These are phyloP conservation scores for Julus scanicus DNA, from an alignment of 2,888 invertebrate genomes.

Conservation along the genomic window DNA sequence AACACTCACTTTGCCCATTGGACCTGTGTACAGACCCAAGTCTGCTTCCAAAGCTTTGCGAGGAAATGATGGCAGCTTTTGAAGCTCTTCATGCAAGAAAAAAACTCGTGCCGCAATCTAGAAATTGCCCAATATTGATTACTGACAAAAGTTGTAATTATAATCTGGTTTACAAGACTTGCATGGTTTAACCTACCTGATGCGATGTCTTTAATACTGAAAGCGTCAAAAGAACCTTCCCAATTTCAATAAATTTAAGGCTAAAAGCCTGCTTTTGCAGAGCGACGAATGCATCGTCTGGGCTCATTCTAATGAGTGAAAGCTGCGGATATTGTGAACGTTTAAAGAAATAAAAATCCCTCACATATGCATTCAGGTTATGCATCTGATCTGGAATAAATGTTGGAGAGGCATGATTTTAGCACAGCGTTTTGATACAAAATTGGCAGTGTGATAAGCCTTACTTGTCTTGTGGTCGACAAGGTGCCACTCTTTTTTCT, in stretches of 20 bases:
- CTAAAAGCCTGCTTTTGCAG: constrained; percentile 90
- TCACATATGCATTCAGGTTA: constrained; percentile 92
- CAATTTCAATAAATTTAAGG: constrained; percentile 96
- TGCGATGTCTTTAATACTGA: constrained; percentile 66
- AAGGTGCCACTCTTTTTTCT: constrained; percentile 91
- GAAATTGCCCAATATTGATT: constrained; percentile 40
- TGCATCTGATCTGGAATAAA: constrained; percentile 88
- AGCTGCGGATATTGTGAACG: constrained; percentile 98
- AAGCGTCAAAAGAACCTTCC: constrained; percentile 76
- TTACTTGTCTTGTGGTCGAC: constrained; percentile 98
- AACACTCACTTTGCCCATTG: constrained; percentile 79
- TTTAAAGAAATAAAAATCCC: constrained; percentile 95
- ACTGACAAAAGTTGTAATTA: neutral
- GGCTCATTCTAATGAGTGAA: constrained; percentile 91
- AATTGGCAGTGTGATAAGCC: constrained; percentile 61
- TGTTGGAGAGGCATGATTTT: neutral
- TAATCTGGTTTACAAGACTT: neutral
- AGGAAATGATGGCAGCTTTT: constrained; percentile 98
- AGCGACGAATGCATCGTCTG: constrained; percentile 88
- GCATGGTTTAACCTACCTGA: constrained; percentile 61
- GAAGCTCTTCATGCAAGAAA: constrained; percentile 97
- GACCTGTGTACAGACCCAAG: constrained; percentile 89
- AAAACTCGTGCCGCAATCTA: constrained; percentile 96
- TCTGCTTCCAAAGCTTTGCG: constrained; percentile 97
- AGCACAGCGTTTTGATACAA: neutral